A percentile compares a stretch with the other conserved stretches of the same genome.
Conservation (phyloP, 2,888 invertebrate species). For the Anagyrus pseudococci region DNA sequence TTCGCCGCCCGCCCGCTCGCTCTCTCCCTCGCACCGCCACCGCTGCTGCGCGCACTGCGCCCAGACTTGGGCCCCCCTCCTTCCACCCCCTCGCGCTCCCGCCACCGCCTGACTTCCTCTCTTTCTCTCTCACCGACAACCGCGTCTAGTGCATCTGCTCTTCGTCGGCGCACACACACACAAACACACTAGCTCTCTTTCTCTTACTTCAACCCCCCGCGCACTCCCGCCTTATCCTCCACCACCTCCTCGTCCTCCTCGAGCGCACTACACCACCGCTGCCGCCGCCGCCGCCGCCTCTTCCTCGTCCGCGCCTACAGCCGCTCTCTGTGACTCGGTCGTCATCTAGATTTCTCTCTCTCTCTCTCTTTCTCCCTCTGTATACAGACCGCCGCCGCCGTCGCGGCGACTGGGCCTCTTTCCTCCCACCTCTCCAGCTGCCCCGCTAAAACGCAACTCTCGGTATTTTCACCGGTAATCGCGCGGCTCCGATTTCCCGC, state of each 20-base stretch:
- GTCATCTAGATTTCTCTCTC: no score
- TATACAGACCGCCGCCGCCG: neutral
- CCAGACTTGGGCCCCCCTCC: no score
- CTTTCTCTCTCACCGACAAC: neutral
- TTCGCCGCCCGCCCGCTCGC: neutral
- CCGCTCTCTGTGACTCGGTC: no score
- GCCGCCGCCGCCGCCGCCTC: no score
- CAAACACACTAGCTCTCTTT: neutral
- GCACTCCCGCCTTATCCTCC: neutral
- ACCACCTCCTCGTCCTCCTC: neutral
- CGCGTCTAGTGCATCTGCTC: neutral
- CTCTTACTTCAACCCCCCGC: neutral
- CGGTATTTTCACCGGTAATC: neutral
- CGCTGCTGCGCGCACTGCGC: no score
- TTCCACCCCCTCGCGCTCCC: no score
- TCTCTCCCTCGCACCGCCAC: neutral
- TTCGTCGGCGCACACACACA: neutral
- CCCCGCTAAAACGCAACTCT: neutral
- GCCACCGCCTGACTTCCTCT: neutral
- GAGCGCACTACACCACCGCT: no score
- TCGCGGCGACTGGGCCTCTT: neutral
- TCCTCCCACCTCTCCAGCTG: neutral
- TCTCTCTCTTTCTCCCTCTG: neutral
- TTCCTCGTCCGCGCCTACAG: no score
- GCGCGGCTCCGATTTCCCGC: neutral